These are phyloP conservation scores for Eumaeus atala DNA, from an alignment of 1,140 invertebrate species.

Conservation along the genomic window DNA sequence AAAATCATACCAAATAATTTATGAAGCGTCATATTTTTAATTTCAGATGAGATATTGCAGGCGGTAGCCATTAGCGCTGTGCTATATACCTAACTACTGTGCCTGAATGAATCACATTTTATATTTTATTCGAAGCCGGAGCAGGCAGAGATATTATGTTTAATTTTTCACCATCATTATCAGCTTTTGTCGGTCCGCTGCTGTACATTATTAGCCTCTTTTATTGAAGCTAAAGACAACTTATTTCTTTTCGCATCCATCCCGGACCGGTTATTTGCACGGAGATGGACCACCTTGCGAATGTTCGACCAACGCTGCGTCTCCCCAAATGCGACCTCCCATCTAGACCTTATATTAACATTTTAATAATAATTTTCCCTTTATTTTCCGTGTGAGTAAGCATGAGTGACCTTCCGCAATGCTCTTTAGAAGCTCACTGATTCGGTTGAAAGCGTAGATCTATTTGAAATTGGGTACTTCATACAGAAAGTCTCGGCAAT, in stretches of 20 bases:
- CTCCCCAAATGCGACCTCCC: too few relatives aligned
- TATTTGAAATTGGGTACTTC: constrained; percentile 1
- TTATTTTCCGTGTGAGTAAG: not conserved
- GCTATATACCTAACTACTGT: not conserved
- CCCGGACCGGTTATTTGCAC: too few relatives aligned
- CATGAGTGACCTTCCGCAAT: not conserved
- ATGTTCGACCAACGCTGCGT: too few relatives aligned
- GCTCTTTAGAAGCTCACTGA: not conserved
- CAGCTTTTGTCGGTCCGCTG: too few relatives aligned
- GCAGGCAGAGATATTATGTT: too few relatives aligned
- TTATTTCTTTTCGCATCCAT: too few relatives aligned
- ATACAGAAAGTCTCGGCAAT: not conserved
- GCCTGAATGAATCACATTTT: not conserved
- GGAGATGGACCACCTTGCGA: too few relatives aligned
- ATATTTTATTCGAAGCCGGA: constrained; percentile 1
- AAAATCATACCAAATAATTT: too few relatives aligned
- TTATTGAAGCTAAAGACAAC: too few relatives aligned
- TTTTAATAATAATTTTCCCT: not conserved
- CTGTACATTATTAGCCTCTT: too few relatives aligned
- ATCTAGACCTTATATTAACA: not conserved
- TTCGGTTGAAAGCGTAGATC: not conserved
- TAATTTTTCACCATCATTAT: too few relatives aligned
- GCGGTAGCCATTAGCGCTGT: not conserved
- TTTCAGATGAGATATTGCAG: constrained; percentile 7
- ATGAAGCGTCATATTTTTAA: constrained; percentile 3